Base-by-base conservation (phyloP, 2,113 vertebrate species). In the Anarhynchus alexandrinus region DNA sequence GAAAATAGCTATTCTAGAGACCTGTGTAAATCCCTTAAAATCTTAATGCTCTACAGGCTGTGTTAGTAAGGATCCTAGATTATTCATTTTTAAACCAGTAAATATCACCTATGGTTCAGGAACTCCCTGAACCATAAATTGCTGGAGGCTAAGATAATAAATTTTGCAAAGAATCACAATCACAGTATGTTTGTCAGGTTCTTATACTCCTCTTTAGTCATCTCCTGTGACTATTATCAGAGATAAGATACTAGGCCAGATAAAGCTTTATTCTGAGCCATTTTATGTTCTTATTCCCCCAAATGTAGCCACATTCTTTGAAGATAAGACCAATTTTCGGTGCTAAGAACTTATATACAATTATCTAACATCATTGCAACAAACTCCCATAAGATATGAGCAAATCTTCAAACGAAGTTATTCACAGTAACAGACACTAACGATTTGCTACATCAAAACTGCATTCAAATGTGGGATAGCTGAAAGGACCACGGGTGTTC, bases 111-210 rank as follows among this genome's bases (percentile, higher is more conserved):
- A 78, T 89, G 81, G 64, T 89, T 88, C 81, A 92, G 81, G n/a
- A 78, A 86, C n/a, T 97, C 91, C 72, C 91, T 84, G 83, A 94
- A 93, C 78, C 70, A 65, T 88, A 91, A 90, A 85, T 77, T 96
- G 93, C 94, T 77, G n/a, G 54, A 96, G 96, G 96, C 92, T 66
- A 89, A 90, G 62, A 72, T 69, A 85, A 91, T 82, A 90, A 90
- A 93, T 94, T 96, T 96, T 93, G 78, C 89, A 91, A 94, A 82
- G 86, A 85, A 94, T 78, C 83, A 86, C 49, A 87, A 79, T 89
- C 89, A 86, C 80, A 85, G 70, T 47, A 80, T 52, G 66, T 91
- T 81, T 80, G 47, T 65, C 54, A 88, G 71, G 77, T 77, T 94
- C 83, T 57, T 55, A 47, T 6, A 40, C 17, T 49, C 64, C n/a